Percentiles rank a stretch among this genome's conserved stretches.
Conservation (phyloP, 1,140 invertebrate genomes). For the Dendroctonus ponderosae region DNA sequence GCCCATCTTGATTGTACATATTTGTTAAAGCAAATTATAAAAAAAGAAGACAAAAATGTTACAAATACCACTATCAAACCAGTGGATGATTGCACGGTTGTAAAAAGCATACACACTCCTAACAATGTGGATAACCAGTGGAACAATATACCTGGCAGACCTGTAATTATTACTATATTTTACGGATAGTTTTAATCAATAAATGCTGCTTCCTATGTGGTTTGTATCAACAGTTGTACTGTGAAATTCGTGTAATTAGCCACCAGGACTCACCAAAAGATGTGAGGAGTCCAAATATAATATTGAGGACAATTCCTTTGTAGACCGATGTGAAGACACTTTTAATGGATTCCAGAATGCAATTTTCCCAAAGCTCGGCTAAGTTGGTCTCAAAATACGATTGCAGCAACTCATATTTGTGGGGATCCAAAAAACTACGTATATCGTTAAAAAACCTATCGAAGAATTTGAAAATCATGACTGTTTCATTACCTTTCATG, state of each 20-base stretch:
- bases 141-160: constrained; percentile 29
- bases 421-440: background rate
- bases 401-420: constrained; percentile 14
- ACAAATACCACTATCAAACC: constrained; percentile 34
- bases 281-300: constrained; percentile 34
- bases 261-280: constrained; percentile 28
- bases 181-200: background rate
- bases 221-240: too few species aligned
- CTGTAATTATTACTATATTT: constrained; percentile 21
- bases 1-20: too few species aligned
- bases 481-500: too few species aligned
- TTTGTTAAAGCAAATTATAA: constrained; percentile 7
- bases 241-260: too few species aligned
- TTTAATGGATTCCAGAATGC: constrained; percentile 35
- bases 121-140: constrained; percentile 34
- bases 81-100: constrained; percentile 28
- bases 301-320: constrained; percentile 35
- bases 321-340: constrained; percentile 34
- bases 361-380: constrained; percentile 40
- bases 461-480: too few species aligned
- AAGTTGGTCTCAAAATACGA: constrained; percentile 33
- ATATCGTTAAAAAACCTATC: constrained; percentile 1
- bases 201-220: too few species aligned
- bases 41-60: constrained; percentile 11
- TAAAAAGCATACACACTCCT: constrained; percentile 38